Evolutionary conservation across 2,888 invertebrate genomes (phyloP), one percentile per base, ranked within the genome.

Genomic region (Willowsia nigromaculata): DNA sequence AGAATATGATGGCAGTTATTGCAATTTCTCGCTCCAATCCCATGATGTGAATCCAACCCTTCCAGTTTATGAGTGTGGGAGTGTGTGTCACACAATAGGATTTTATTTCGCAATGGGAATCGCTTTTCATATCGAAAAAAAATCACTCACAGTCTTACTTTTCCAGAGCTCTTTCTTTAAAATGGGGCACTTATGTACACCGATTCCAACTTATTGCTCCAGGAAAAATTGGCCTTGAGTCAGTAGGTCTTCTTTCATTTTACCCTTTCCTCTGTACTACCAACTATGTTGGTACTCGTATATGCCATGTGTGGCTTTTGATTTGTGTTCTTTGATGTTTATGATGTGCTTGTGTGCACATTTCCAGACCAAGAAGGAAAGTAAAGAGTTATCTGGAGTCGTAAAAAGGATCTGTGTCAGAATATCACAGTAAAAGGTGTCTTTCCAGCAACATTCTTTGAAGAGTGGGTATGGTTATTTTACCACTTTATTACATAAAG

Each of bases 281-380:
- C n/a, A 3, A 15, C 50, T 50, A n/a, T n/a, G n/a, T n/a, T n/a
- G n/a, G n/a, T n/a, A n/a, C 50, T 15, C 50, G 5, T 62, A 37
- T 11, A 53, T 84, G 65, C 71, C 62, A 50, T 84, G 33, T 50
- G 50, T 37, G 59, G 40, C 59, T 74, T 85, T 74, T 85, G 85
- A 85, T 85, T 85, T 85, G 85, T 85, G 50, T 59, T 9, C 59
- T 22, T 56, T 85, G 85, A 85, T 85, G 85, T 76, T 85, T 85
- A 85, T 76, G 85, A 85, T 74, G 85, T 85, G 85, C 76, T 76
- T 18, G 43, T 85, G 74, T 74, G 74, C 59, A 15, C 47, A 59
- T 56, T 37, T 76, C 37, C 65, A 43, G 18, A 25, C 30, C 6
- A 50, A 3, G 18, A 7, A 59, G 65, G 22, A 65, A 53, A 56